Conservation (phyloP, 1,140 invertebrate genomes). For the Oppia nitens region DNA sequence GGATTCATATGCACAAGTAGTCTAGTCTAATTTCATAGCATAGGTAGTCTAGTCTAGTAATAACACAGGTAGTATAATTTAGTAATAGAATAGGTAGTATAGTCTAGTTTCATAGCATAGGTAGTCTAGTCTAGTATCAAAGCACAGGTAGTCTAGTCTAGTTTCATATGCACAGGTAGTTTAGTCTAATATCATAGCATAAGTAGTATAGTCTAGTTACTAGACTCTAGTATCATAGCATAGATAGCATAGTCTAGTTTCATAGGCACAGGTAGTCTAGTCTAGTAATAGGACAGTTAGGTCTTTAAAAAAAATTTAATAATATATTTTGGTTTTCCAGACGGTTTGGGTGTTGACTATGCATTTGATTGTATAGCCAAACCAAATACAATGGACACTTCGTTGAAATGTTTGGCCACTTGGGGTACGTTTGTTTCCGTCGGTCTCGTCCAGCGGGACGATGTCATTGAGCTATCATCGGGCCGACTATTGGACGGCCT, state of each 20-base stretch:
- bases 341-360: conserved; percentile 81
- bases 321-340: conserved; percentile 30
- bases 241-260: no score
- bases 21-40: no score
- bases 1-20: no score
- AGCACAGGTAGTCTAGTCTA: no score
- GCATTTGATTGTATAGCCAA: conserved; percentile 99
- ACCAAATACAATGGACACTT: conserved; percentile 81
- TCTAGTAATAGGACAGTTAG: conserved; percentile 47
- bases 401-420: conserved; percentile 86
- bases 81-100: no score
- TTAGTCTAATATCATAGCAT: no score
- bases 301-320: not conserved
- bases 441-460: conserved; percentile 32
- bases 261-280: no score
- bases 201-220: not conserved
- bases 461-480: not conserved
- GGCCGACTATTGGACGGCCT: not conserved
- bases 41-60: not conserved
- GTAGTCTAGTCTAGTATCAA: not conserved
- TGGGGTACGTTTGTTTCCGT: conserved; percentile 94
- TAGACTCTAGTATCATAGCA: conserved; percentile 27
- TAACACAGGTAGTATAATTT: conserved; percentile 38
- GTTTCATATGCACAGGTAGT: no score
- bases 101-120: no score